Percentiles rank a stretch among this genome's conserved stretches.
These are phyloP conservation scores for Pomatostomus ruficeps DNA, from an alignment of 2,113 vertebrate genomes.

Conservation along the genomic window DNA sequence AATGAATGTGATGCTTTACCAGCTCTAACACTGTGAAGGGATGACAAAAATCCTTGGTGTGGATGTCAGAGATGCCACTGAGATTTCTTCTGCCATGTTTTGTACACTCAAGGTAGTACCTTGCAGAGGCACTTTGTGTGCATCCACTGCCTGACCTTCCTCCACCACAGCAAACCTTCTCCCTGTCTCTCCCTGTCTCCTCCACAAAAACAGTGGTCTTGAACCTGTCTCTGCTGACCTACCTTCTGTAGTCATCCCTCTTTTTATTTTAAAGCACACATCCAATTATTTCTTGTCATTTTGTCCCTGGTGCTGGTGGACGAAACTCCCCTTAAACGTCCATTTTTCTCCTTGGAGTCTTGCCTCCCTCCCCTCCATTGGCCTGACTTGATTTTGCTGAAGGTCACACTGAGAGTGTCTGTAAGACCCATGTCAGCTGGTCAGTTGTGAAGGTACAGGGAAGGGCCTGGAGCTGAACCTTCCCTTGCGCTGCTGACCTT, in stretches of 20 bases:
- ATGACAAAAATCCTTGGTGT: not conserved
- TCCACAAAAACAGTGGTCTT: not conserved
- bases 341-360: not conserved
- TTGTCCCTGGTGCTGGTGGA: not conserved
- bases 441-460: fast-evolving
- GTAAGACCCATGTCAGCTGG: not conserved
- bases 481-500: not conserved
- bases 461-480: not conserved
- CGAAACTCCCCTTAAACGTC: not conserved
- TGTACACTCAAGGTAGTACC: not conserved
- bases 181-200: not conserved
- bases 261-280: not conserved
- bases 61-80: not conserved
- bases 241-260: not conserved
- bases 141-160: not conserved
- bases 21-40: not conserved
- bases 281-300: not conserved
- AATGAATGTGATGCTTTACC: not conserved
- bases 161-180: not conserved
- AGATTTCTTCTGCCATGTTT: not conserved
- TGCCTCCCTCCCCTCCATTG: not conserved
- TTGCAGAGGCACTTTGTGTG: not conserved
- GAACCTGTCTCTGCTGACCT: not conserved
- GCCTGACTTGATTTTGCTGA: not conserved
- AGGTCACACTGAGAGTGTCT: not conserved